These are phyloP conservation scores for Amiota mariae DNA, from an alignment of 2,888 invertebrate species.

Conservation along the genomic window DNA sequence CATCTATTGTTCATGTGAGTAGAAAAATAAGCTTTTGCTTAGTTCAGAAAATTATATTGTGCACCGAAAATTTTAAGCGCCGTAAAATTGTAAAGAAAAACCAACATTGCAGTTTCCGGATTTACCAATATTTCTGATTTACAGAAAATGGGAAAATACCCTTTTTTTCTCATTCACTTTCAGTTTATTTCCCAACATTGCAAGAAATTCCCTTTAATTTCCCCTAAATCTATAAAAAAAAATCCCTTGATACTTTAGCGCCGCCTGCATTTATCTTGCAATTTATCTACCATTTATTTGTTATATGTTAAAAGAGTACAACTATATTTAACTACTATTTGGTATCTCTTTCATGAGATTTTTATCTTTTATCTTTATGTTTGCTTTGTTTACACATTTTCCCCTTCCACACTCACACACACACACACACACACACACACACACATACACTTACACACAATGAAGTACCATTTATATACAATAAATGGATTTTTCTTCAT, in stretches of 20 bases:
- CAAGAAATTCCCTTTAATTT: conserved; percentile 42
- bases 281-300: conserved; percentile 51
- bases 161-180: no score
- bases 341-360: conserved; percentile 10
- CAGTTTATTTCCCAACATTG: no score
- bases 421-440: conserved; percentile 33
- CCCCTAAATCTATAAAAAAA: conserved; percentile 51
- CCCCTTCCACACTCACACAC: no score
- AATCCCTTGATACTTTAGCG: conserved; percentile 40
- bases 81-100: no score
- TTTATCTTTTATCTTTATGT: conserved; percentile 25
- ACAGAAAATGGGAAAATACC: no score
- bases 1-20: not conserved
- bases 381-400: conserved; percentile 29
- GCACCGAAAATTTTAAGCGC: no score
- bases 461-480: not conserved
- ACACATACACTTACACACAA: conserved; percentile 13
- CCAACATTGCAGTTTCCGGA: no score
- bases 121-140: no score
- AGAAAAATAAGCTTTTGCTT: conserved; percentile 7
- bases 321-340: conserved; percentile 32
- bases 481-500: not conserved
- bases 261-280: conserved; percentile 51
- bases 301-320: conserved; percentile 43
- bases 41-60: no score